Evolutionary conservation across 2,113 vertebrate species (phyloP), one percentile per base, ranked within the genome.

Genomic region (Xerus inauris): DNA sequence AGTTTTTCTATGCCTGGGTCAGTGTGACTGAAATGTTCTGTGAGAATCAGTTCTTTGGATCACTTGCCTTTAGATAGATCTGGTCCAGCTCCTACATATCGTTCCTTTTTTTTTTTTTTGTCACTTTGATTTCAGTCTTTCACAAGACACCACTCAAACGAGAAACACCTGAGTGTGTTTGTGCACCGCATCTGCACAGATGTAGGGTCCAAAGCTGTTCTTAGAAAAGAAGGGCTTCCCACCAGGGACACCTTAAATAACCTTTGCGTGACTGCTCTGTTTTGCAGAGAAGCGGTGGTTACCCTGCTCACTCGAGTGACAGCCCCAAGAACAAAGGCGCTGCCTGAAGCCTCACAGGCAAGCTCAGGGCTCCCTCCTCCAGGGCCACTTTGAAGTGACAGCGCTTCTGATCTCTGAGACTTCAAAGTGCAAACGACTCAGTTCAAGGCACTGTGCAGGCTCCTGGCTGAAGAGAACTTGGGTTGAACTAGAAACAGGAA

Each of bases 131-230:
- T 8, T 57, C 64, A 17, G 30, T 19, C 30, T n/a, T 35, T 64
- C 38, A 1, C 8, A 4, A 75, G n/a, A 5, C 45, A 17, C 4
- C 3, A 4, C 30, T 20, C 45, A 26, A 32, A 80, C 0, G 5
- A 47, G 42, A 69, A n/a, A 22, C 47, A 5, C 3, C 0, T 16
- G 6, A 26, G 47, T 1, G 0, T 54, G 32, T 45, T 5, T 49
- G 45, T 14, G 6, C 13, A 5, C n/a, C 1, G 0, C 10, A 3
- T 20, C 51, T 6, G 65, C 5, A 0, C 0, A 14, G 19, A 13
- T 0, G 0, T 17, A 1, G n/a, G 12, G 6, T 16, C 35, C 49
- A 8, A 8, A 49, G 62, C 47, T 11, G 7, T 8, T 26, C 11
- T 2, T 2, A 5, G 42, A 26, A n/a, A 69, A 79, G 24, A 83